Evolutionary conservation across 2,113 vertebrate genomes (phyloP).

Genomic region (Otus sunia): DNA sequence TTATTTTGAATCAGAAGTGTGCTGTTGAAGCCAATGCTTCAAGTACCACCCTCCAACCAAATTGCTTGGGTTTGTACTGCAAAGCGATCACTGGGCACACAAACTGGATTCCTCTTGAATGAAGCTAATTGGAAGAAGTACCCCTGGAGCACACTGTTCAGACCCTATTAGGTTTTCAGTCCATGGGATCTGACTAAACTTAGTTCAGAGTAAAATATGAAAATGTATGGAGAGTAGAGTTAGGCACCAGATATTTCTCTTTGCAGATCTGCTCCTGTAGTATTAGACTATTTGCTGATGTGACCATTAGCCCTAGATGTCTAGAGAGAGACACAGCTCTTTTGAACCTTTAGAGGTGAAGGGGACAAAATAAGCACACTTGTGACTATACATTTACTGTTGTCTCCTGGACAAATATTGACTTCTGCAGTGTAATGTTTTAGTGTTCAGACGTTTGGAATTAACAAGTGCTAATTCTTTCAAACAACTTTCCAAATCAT

Average conservation of each 20-base stretch:
- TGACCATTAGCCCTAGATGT: neutral
- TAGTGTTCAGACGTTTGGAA: neutral
- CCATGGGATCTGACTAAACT: neutral
- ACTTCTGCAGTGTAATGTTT: neutral
- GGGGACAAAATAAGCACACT: neutral
- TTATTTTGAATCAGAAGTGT: neutral
- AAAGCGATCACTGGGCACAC: neutral
- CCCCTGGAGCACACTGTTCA: neutral
- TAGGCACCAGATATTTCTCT: neutral
- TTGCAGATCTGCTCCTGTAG: neutral
- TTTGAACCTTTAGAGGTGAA: neutral
- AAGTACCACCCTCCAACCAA: fast-evolving
- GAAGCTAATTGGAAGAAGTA: neutral
- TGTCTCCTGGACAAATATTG: neutral
- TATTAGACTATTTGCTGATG: neutral
- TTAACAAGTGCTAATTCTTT: neutral
- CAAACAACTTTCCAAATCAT: neutral
- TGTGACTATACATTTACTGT: neutral
- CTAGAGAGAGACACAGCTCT: neutral
- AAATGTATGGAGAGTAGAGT: neutral
- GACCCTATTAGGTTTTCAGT: neutral
- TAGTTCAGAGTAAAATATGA: neutral
- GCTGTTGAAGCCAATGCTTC: neutral
- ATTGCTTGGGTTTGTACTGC: neutral
- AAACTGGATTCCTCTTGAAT: neutral